phyloP scores from a whole-genome alignment of 2,113 vertebrate species.

The Callorhinus ursinus region DNA sequence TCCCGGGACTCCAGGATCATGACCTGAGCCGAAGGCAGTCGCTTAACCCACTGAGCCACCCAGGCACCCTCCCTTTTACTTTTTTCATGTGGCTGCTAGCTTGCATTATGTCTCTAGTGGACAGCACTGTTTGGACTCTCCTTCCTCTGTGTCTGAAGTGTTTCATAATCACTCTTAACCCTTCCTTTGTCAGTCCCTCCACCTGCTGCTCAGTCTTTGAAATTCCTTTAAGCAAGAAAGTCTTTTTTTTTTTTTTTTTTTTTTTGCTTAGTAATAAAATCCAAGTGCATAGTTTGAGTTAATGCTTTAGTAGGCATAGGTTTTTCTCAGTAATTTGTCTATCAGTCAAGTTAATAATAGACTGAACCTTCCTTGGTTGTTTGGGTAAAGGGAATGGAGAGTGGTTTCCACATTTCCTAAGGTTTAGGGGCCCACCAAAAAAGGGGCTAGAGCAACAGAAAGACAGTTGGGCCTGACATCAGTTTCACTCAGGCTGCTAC shows the following conservation, averaged over 20 bases:
- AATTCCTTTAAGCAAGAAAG: background rate
- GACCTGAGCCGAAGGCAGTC: no score
- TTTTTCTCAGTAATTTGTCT: background rate
- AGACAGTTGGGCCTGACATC: background rate
- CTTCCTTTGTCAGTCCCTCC: background rate
- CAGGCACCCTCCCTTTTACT: background rate
- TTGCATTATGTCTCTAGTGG: background rate
- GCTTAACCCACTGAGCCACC: no score
- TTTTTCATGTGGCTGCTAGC: background rate
- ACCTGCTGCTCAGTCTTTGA: background rate
- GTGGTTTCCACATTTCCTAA: background rate
- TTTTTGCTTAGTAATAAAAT: background rate
- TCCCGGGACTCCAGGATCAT: no score
- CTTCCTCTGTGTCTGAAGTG: background rate
- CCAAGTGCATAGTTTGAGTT: background rate
- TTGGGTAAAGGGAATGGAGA: background rate
- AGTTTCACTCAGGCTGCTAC: background rate
- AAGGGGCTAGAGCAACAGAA: background rate
- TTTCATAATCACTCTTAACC: background rate
- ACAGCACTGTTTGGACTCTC: fast-evolving
- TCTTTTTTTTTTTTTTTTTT: background rate
- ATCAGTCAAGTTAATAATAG: background rate
- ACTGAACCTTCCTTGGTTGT: background rate
- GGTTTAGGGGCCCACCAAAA: background rate
- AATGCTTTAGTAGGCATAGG: background rate